These are phyloP conservation scores for Oxycera nigricornis DNA, from an alignment of 2,888 invertebrate species.

Conservation along the genomic window DNA sequence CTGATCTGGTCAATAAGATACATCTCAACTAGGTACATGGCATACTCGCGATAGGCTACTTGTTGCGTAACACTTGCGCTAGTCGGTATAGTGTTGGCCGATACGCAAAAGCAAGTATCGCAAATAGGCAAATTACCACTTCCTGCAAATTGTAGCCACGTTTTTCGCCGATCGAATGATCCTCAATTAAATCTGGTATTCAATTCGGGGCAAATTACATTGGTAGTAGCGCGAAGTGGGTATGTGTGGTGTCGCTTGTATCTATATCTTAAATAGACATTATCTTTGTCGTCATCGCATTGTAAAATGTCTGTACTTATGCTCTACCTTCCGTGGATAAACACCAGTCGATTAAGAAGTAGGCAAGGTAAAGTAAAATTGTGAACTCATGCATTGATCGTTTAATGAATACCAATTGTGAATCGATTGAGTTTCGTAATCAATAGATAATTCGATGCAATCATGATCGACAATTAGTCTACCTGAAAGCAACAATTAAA, in stretches of 20 bases:
- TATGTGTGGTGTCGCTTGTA: constrained; percentile 4
- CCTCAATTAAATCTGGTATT: constrained; percentile 29
- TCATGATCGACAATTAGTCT: constrained; percentile 33
- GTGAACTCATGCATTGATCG: not conserved
- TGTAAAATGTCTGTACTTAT: not conserved
- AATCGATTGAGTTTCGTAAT: constrained; percentile 32
- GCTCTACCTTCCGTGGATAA: not conserved
- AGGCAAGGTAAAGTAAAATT: not conserved
- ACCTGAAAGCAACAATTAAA: constrained; percentile 1
- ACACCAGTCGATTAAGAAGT: not conserved
- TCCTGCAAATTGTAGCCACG: constrained; percentile 33
- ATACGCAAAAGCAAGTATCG: constrained; percentile 7
- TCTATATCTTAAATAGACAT: not conserved
- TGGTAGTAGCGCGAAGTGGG: not conserved
- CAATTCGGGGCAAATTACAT: constrained; percentile 28
- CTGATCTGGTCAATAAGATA: not conserved
- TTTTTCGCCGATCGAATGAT: constrained; percentile 8
- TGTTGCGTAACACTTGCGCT: not conserved
- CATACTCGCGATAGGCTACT: not conserved
- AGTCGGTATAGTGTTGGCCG: not conserved
- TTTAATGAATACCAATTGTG: not conserved
- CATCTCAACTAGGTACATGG: not conserved
- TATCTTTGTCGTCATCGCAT: not conserved
- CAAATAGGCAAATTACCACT: constrained; percentile 35
- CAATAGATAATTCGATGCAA: constrained; percentile 21